Conservation (phyloP, 2,888 invertebrate genomes). For the Sarcophaga caerulescens region DNA sequence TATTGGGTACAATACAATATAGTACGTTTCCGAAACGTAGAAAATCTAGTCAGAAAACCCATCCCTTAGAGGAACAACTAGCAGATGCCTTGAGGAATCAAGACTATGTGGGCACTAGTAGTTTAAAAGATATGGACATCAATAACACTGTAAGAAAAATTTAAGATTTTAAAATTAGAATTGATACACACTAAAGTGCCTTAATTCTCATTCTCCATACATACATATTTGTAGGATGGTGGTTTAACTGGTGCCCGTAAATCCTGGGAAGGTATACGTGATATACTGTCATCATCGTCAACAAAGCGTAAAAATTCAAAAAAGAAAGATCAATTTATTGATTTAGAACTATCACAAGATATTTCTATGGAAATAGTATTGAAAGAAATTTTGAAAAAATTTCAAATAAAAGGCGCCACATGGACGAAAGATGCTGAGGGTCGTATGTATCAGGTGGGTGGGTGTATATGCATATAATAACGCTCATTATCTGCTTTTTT, state of each 20-base stretch:
- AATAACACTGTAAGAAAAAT: constrained; percentile 53
- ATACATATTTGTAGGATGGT: constrained; percentile 46
- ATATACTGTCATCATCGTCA: constrained; percentile 68
- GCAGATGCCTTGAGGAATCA: constrained; percentile 2
- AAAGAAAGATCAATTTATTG: constrained; percentile 58
- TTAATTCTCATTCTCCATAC: not conserved
- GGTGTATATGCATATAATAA: not conserved
- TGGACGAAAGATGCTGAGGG: constrained; percentile 83
- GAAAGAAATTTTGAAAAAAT: constrained; percentile 82
- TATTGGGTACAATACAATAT: constrained; percentile 36
- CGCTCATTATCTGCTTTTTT: not conserved
- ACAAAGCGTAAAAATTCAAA: constrained; percentile 67
- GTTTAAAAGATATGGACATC: constrained; percentile 53
- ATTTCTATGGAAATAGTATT: constrained; percentile 81
- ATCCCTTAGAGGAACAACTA: constrained; percentile 18
- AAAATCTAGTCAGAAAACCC: constrained; percentile 56
- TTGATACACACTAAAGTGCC: not conserved
- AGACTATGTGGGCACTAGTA: constrained; percentile 35
- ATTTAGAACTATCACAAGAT: constrained; percentile 71
- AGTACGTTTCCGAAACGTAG: constrained; percentile 68
- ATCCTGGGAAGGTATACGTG: constrained; percentile 70
- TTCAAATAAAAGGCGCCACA: constrained; percentile 83
- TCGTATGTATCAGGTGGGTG: constrained; percentile 81
- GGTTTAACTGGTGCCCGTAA: constrained; percentile 63
- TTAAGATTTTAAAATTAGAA: not conserved